phyloP scores from a whole-genome alignment of 2,113 vertebrate species.

The Caranx ignobilis region DNA sequence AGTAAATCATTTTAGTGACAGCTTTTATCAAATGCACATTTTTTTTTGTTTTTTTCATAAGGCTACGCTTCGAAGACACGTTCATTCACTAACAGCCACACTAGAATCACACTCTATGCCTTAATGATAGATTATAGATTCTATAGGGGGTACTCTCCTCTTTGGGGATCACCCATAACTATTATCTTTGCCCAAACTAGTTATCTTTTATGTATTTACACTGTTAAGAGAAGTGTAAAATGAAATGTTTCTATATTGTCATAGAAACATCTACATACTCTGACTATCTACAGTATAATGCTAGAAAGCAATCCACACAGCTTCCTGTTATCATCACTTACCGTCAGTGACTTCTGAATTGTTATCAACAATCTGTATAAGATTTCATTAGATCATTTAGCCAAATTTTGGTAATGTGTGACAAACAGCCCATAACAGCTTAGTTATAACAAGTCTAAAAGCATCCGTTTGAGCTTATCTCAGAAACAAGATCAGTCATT shows the following conservation, averaged over 20 bases:
- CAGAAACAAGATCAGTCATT: neutral
- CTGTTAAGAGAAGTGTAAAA: neutral
- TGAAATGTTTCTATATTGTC: no score
- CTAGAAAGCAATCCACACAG: neutral
- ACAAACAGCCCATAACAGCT: neutral
- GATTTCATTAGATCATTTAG: neutral
- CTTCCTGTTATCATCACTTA: neutral
- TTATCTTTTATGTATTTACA: neutral
- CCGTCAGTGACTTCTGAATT: neutral
- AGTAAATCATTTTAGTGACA: conserved; percentile 45
- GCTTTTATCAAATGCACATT: conserved; percentile 31
- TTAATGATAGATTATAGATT: neutral
- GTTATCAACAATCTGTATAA: neutral
- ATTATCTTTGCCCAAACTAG: neutral
- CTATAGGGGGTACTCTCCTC: neutral
- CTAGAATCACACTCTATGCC: neutral
- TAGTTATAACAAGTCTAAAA: no score
- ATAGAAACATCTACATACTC: no score
- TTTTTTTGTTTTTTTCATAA: conserved; percentile 7
- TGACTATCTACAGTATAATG: neutral
- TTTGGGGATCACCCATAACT: neutral
- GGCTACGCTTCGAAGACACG: conserved; percentile 6
- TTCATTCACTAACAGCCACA: neutral
- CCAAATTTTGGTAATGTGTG: neutral
- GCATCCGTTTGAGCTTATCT: no score